Evolutionary conservation across 2,888 invertebrate genomes (phyloP).

Genomic region (Lasioglossum leucozonium): DNA sequence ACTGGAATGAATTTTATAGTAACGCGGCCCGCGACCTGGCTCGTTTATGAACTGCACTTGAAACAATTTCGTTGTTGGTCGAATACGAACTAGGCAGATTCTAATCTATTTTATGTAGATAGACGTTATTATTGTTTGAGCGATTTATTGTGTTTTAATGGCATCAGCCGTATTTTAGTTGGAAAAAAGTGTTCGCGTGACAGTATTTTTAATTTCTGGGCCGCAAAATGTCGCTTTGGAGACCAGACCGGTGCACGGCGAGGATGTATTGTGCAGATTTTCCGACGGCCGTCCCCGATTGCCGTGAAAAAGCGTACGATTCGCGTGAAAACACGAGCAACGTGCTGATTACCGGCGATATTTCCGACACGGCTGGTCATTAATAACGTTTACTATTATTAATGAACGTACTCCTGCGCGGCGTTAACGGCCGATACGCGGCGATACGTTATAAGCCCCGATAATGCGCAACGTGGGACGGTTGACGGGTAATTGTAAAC

Average conservation of each 20-base stretch:
- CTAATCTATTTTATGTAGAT: not conserved
- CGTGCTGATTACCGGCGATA: slow-evolving; percentile 64
- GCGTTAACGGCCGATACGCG: slow-evolving; percentile 62
- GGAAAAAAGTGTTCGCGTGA: not conserved
- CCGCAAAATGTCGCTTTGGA: not conserved
- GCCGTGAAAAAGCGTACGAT: slow-evolving; percentile 3
- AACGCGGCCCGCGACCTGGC: not conserved
- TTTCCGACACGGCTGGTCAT: slow-evolving; percentile 65
- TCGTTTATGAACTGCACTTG: not conserved
- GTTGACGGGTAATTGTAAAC: slow-evolving; percentile 67
- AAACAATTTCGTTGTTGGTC: not conserved
- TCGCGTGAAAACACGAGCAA: slow-evolving; percentile 46
- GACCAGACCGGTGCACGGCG: not conserved
- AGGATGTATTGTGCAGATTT: not conserved
- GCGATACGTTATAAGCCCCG: slow-evolving; percentile 58
- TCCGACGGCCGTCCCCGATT: not conserved
- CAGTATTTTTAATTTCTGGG: not conserved
- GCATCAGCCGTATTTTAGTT: not conserved
- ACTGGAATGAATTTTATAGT: not conserved
- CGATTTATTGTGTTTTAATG: not conserved
- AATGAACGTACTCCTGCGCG: slow-evolving; percentile 66
- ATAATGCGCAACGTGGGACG: slow-evolving; percentile 63
- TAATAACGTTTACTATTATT: slow-evolving; percentile 74
- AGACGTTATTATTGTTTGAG: not conserved
- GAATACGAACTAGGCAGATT: not conserved